Conservation (phyloP, 2,888 invertebrate species). For the Lordiphosa andalusiaca region DNA sequence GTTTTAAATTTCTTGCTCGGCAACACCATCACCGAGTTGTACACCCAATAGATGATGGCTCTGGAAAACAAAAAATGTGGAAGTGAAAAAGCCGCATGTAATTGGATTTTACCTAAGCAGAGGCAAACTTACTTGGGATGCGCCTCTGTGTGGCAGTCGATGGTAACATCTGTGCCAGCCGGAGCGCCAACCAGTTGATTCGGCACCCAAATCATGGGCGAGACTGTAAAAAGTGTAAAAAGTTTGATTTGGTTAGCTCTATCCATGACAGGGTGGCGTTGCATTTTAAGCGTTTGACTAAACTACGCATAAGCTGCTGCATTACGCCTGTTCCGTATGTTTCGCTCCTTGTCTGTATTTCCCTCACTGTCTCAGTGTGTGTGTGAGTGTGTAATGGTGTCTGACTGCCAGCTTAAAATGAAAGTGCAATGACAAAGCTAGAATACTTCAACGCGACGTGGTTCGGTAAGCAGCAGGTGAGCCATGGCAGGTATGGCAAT, state of each 20-base stretch:
- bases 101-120: conserved; percentile 17
- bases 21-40: conserved; percentile 93
- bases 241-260: conserved; percentile 19
- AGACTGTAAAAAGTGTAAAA: conserved; percentile 83
- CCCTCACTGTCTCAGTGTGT: neutral
- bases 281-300: conserved; percentile 50
- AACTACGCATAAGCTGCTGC: conserved; percentile 68
- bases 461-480: conserved; percentile 18
- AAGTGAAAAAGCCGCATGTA: conserved; percentile 17
- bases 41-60: conserved; percentile 96
- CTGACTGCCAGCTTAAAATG: conserved; percentile 52
- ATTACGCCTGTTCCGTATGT: conserved; percentile 50
- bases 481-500: neutral
- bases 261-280: conserved; percentile 32
- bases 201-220: conserved; percentile 96
- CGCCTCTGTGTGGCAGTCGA: conserved; percentile 96
- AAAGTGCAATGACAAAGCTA: conserved; percentile 74
- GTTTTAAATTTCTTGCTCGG: conserved; percentile 93
- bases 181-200: conserved; percentile 96
- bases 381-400: conserved; percentile 13
- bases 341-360: conserved; percentile 20
- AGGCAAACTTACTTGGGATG: conserved; percentile 84
- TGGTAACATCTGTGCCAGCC: conserved; percentile 92
- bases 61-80: conserved; percentile 77
- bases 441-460: conserved; percentile 52